Conservation (phyloP, 30 jellyfish, hydroid and myxozoan genomes). For the Aurelia sp. region DNA sequence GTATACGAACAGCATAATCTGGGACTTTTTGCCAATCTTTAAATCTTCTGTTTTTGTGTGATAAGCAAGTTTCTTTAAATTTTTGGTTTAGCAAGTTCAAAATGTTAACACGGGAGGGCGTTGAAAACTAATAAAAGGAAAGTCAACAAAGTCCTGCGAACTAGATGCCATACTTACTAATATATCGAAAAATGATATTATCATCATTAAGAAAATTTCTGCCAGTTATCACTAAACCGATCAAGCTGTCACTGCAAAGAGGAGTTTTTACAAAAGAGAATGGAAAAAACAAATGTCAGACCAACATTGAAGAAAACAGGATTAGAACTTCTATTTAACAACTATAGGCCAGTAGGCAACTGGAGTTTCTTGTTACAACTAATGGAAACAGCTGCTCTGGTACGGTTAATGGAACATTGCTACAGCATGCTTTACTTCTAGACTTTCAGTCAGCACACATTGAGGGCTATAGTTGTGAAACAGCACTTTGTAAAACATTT, state of each 20-base stretch:
- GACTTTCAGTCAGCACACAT: constrained; percentile 63
- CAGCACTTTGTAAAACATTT: constrained; percentile 35
- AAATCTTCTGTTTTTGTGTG: no score
- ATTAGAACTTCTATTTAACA: background rate
- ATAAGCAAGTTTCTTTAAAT: no score
- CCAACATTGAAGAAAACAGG: constrained; percentile 1
- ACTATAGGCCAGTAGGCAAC: constrained; percentile 48
- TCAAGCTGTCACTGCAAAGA: constrained; percentile 30
- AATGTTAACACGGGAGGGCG: constrained; percentile 39
- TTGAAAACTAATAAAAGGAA: constrained; percentile 39
- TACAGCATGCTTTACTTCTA: constrained; percentile 45
- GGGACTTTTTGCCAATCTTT: no score
- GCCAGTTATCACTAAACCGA: constrained; percentile 24
- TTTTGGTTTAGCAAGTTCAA: constrained; percentile 41
- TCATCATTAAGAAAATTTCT: constrained; percentile 18
- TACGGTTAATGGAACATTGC: constrained; percentile 61
- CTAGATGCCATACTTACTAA: constrained; percentile 50
- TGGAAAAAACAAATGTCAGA: constrained; percentile 32
- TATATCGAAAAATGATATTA: constrained; percentile 35
- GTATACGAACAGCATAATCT: no score
- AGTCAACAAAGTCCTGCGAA: constrained; percentile 51
- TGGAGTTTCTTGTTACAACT: constrained; percentile 48
- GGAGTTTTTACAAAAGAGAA: constrained; percentile 60
- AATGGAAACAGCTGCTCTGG: constrained; percentile 67
- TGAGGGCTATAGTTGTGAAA: constrained; percentile 70